Base-by-base conservation (phyloP, 2,113 vertebrate genomes). In the Misgurnus mizolepis region DNA sequence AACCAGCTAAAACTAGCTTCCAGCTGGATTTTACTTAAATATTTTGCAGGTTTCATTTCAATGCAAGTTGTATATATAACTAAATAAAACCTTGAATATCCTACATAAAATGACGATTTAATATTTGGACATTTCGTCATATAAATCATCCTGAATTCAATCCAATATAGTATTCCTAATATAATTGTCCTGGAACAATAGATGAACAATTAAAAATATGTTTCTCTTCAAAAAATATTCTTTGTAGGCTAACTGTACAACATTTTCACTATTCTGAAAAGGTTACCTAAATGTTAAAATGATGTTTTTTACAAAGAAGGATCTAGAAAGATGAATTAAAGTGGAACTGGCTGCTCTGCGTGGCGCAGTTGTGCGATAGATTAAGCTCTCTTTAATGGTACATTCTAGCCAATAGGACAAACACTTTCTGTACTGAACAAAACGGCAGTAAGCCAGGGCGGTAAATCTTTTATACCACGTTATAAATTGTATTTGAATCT, bases 341-440 rank as follows among this genome's bases (percentile, higher is more conserved):
- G 27, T 40, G 60, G 47, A 76, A 40, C 18, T 14, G 45, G 22
- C 62, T 65, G 74, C 61, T 66, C 61, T 2, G 73, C 61, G 60
- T 76, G 73, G 73, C 61, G 58, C 73, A 66, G 74, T 76, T 66
- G 70, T 60, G 22, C 34, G 61, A 55, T 55, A 53, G 62, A 77
- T 66, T 11, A 49, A 64, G 72, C 43, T 75, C 43, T 49, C 40
- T 50, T 76, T 64, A 75, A 34, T 76, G 58, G 60, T 65, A 40
- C 73, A 64, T 62, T 66, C 75, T 66, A 41, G 47, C 60, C 61
- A 66, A 76, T 53, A 65, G 60, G 61, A 76, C 47, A 66, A 66
- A 65, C 61, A 76, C 74, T 77, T 77, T 73, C 70, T 73, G 70
- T 66, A 66, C 62, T 77, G 15, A 67, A 77, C 75, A 77, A 77